Conservation (phyloP, 2,888 invertebrate species). For the Synanthedon vespiformis region DNA sequence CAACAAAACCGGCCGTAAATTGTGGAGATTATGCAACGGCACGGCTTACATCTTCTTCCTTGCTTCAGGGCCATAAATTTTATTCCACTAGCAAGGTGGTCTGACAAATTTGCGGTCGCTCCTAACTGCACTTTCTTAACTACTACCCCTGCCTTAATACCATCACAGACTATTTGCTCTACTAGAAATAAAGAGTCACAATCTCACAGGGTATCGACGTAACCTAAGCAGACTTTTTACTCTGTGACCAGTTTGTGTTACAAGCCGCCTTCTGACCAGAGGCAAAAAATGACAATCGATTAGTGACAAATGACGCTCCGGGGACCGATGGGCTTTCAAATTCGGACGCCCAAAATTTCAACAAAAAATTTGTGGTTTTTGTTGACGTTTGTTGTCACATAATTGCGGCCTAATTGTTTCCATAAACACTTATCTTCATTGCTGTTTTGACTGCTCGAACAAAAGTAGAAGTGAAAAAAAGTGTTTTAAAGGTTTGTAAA, state of each 20-base stretch:
- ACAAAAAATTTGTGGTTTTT: conserved; percentile 17
- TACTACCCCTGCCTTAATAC: not conserved
- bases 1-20: conserved; percentile 59
- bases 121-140: not conserved
- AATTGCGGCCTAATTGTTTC: conserved; percentile 46
- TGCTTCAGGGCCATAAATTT: conserved; percentile 62
- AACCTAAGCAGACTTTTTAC: not conserved
- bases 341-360: conserved; percentile 11
- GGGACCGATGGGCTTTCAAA: conserved; percentile 14
- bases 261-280: conserved; percentile 13
- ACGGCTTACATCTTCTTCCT: conserved; percentile 60
- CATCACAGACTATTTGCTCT: not conserved
- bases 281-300: conserved; percentile 26
- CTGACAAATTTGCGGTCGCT: conserved; percentile 67
- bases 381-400: conserved; percentile 20
- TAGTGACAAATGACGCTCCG: conserved; percentile 15
- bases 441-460: conserved; percentile 37
- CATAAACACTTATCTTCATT: conserved; percentile 30
- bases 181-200: not conserved
- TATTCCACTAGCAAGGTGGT: conserved; percentile 64
- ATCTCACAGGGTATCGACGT: not conserved
- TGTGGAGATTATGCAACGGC: conserved; percentile 64
- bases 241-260: not conserved
- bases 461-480: conserved; percentile 6
- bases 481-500: too few species aligned